Percentiles rank a stretch among this genome's conserved stretches.
These are phyloP conservation scores for Glossosoma conforme DNA, from an alignment of 1,140 invertebrate species.

Conservation along the genomic window DNA sequence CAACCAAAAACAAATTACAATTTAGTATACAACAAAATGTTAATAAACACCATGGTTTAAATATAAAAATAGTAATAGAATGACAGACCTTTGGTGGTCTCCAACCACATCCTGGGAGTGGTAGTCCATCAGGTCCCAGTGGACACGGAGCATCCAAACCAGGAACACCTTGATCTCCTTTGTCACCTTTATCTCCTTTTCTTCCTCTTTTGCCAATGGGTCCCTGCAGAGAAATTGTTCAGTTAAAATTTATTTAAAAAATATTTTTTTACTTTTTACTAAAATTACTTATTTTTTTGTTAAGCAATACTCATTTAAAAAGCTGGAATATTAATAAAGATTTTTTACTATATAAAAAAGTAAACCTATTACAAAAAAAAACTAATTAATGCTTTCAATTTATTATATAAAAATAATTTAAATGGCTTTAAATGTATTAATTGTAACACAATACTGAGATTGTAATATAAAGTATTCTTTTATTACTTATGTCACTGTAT, in stretches of 20 bases:
- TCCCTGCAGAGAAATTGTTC: constrained; percentile 57
- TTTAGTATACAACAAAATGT: too few relatives aligned
- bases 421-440: too few relatives aligned
- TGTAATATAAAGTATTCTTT: too few relatives aligned
- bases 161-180: constrained; percentile 92
- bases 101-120: constrained; percentile 92
- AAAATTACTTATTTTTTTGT: too few relatives aligned
- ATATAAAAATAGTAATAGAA: too few relatives aligned
- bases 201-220: constrained; percentile 81
- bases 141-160: constrained; percentile 96
- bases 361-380: not conserved
- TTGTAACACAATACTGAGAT: too few relatives aligned
- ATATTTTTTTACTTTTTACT: not conserved
- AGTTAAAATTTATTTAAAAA: not conserved
- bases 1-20: too few relatives aligned
- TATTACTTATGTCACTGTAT: too few relatives aligned
- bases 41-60: too few relatives aligned
- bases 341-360: not conserved
- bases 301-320: too few relatives aligned
- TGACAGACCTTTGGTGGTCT: constrained; percentile 82
- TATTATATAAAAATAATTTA: too few relatives aligned
- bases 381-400: not conserved
- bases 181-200: constrained; percentile 85
- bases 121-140: constrained; percentile 86
- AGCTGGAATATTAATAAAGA: not conserved